These are phyloP conservation scores for Momotus momota DNA, from an alignment of 2,797 vertebrate genomes.

Conservation along the genomic window DNA sequence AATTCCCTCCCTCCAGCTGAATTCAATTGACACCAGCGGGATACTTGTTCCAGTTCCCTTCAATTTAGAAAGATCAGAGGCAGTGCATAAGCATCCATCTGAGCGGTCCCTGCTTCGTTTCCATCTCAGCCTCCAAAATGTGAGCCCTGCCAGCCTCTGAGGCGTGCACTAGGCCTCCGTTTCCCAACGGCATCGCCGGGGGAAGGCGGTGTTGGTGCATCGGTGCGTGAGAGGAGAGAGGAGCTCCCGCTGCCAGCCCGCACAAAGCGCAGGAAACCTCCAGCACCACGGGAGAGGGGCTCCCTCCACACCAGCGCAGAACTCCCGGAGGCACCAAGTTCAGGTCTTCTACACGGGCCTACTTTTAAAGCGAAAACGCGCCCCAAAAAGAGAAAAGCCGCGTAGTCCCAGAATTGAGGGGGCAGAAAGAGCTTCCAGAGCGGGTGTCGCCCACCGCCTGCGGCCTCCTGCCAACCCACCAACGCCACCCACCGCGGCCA, in stretches of 20 bases:
- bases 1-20: neutral
- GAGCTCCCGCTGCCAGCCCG: neutral
- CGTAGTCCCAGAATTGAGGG: neutral
- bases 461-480: neutral
- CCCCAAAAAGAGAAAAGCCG: too few species aligned
- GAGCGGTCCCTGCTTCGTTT: neutral
- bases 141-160: neutral
- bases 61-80: neutral
- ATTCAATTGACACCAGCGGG: neutral
- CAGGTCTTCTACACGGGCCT: neutral
- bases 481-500: neutral
- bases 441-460: neutral
- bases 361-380: neutral
- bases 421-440: neutral
- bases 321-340: neutral
- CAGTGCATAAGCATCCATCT: neutral
- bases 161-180: neutral
- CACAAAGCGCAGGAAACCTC: accelerated
- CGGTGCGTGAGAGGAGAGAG: neutral
- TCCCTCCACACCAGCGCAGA: neutral
- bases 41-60: neutral
- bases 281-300: neutral
- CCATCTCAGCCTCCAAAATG: neutral
- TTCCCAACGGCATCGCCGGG: neutral
- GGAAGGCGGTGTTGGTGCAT: neutral